A percentile compares a stretch with the other conserved stretches of the same genome.
phyloP scores from a whole-genome alignment of 2,113 vertebrate species.

The Dipodomys merriami region DNA sequence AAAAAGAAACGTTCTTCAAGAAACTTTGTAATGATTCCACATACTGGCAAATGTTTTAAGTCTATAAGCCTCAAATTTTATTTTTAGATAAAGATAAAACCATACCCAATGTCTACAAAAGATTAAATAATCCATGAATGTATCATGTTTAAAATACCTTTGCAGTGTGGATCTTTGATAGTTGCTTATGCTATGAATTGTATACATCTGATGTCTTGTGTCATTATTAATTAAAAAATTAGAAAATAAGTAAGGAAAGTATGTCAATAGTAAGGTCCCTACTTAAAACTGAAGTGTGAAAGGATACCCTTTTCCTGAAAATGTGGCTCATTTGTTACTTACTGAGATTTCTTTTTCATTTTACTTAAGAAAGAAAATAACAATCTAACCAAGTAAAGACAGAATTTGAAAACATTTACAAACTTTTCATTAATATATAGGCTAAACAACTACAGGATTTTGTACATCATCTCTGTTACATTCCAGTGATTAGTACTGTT shows the following conservation, averaged over 20 bases:
- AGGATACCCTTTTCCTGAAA: background rate
- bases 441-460: background rate
- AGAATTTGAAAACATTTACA: conserved; percentile 14
- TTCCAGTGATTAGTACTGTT: background rate
- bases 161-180: background rate
- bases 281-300: background rate
- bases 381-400: background rate
- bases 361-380: conserved; percentile 23
- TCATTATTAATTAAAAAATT: background rate
- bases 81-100: conserved; percentile 40
- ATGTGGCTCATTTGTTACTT: background rate
- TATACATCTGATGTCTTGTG: background rate
- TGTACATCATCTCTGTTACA: background rate
- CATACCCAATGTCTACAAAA: background rate
- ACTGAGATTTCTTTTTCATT: background rate
- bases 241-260: background rate
- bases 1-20: conserved; percentile 5
- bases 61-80: background rate
- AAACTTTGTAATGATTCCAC: background rate
- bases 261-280: background rate
- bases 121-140: background rate
- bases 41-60: conserved; percentile 19
- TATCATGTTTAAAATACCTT: conserved; percentile 19
- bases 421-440: background rate
- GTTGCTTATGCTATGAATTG: background rate